phyloP scores from a whole-genome alignment of 1,140 invertebrate species.

The Atopsyche davidsoni region DNA sequence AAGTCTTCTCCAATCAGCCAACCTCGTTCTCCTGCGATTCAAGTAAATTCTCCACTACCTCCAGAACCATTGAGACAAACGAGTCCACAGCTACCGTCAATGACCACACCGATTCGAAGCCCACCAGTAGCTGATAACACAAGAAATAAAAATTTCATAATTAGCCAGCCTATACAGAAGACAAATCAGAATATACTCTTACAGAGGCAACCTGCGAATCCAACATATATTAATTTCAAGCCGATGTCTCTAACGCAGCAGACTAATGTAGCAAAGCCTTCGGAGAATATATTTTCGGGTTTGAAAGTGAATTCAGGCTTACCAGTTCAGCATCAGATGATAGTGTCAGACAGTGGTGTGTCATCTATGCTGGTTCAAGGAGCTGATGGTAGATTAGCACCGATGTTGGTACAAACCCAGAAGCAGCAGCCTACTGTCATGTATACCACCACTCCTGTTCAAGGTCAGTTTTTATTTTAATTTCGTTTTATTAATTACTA shows the following conservation, averaged over 20 bases:
- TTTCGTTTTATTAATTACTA: constrained; percentile 1
- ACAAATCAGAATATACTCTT: constrained; percentile 15
- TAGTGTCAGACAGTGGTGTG: constrained; percentile 35
- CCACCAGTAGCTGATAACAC: too few relatives aligned
- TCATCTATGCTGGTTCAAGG: constrained; percentile 43
- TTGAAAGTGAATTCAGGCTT: not conserved
- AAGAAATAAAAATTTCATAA: too few relatives aligned
- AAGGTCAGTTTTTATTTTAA: constrained; percentile 36
- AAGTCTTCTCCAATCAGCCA: too few relatives aligned
- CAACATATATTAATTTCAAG: constrained; percentile 21
- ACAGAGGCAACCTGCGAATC: constrained; percentile 12
- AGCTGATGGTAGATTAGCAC: constrained; percentile 41
- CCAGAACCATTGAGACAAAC: too few relatives aligned
- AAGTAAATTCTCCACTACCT: too few relatives aligned
- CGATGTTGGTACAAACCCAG: constrained; percentile 43
- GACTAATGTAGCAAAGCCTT: constrained; percentile 6
- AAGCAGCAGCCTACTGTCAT: constrained; percentile 44
- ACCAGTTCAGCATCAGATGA: constrained; percentile 13
- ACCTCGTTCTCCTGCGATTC: too few relatives aligned
- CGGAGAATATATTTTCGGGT: not conserved
- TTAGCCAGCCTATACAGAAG: too few relatives aligned
- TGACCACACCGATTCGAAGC: too few relatives aligned
- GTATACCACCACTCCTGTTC: constrained; percentile 50
- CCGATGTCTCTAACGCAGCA: constrained; percentile 7
- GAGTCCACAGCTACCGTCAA: too few relatives aligned